Conservation (phyloP, 2,797 vertebrate genomes). For the Natrix natrix region DNA sequence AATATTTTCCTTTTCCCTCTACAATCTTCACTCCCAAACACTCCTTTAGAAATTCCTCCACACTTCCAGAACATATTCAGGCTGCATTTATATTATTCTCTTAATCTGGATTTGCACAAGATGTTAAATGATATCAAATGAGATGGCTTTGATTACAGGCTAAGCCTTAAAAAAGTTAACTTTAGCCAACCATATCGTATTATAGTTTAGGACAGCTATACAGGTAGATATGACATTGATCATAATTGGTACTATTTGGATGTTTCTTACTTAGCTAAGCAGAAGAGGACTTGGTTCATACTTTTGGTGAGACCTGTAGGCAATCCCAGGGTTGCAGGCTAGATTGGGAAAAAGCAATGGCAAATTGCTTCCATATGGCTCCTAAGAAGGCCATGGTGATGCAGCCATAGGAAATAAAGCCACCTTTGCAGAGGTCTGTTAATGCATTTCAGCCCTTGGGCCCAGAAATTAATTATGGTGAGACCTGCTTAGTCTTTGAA, state of each 20-base stretch:
- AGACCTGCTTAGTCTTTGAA: neutral
- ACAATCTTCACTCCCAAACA: neutral
- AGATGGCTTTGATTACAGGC: neutral
- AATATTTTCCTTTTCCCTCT: neutral
- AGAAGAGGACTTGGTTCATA: neutral
- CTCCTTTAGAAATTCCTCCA: neutral
- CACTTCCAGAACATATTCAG: neutral
- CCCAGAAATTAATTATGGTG: neutral
- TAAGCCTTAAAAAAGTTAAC: neutral
- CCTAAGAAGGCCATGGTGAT: neutral
- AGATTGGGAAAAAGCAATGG: neutral
- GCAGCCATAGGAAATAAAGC: neutral
- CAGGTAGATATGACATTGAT: neutral
- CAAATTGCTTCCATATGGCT: neutral
- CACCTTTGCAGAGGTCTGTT: neutral
- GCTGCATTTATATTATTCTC: neutral
- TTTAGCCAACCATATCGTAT: neutral
- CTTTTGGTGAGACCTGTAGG: neutral
- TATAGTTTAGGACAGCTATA: neutral
- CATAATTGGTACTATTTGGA: neutral
- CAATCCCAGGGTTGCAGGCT: neutral
- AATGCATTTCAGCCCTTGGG: neutral
- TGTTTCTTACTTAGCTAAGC: neutral
- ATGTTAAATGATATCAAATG: neutral
- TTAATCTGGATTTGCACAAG: neutral